Conservation (phyloP, 2,797 vertebrate species). For the Potorous gilbertii region DNA sequence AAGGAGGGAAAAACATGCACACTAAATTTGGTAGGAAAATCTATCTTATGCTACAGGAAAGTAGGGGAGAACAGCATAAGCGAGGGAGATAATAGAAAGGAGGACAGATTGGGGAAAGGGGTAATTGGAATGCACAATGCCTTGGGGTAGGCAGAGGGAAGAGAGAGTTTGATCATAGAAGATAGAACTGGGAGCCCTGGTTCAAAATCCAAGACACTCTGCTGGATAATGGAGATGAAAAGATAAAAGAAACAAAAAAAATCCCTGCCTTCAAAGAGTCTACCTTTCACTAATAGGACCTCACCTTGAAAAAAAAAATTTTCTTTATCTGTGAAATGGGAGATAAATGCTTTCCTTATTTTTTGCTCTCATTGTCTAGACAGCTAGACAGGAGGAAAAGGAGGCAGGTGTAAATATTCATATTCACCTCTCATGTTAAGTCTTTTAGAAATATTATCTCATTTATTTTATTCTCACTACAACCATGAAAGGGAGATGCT, state of each 20-base stretch:
- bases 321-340: too few species aligned
- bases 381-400: neutral
- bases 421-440: neutral
- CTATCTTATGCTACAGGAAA: too few species aligned
- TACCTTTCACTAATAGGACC: neutral
- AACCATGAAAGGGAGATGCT: neutral
- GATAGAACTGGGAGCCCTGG: neutral
- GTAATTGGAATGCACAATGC: too few species aligned
- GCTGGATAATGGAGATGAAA: neutral
- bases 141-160: too few species aligned
- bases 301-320: neutral
- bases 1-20: too few species aligned
- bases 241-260: neutral
- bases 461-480: neutral
- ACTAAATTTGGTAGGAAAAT: too few species aligned
- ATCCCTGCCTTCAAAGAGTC: neutral
- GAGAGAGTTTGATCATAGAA: too few species aligned
- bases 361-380: neutral
- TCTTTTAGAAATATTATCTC: neutral
- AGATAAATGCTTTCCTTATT: neutral
- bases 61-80: too few species aligned
- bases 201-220: neutral
- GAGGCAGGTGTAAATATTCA: too few species aligned
- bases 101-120: too few species aligned
- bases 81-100: too few species aligned